Base-by-base conservation (phyloP, 2,888 invertebrate species). In the Heliconius sara region DNA sequence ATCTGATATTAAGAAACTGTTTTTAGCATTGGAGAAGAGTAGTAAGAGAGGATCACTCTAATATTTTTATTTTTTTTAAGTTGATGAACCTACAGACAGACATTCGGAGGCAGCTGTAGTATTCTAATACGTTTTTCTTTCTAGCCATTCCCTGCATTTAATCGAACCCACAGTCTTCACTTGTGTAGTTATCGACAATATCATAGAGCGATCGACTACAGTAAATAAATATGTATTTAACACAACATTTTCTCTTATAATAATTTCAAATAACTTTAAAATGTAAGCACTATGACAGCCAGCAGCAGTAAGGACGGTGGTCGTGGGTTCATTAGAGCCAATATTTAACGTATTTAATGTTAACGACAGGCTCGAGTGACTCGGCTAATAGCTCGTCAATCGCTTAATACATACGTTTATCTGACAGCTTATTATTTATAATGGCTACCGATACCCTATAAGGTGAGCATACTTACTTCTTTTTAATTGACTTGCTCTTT, bases 311-410 rank as follows among this genome's bases (percentile, higher is more conserved):
- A n/a, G 13, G 39, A 16, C n/a, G 16, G 25, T 70, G 7, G 43
- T 70, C 39, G 43, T 3, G 16, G n/a, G 68, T 70, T 70, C 68
- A 70, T 75, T 65, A 65, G 75, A 47, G 22, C 43, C 25, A 75
- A 75, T 75, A 75, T 75, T 75, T 75, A 74, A 75, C 22, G 7
- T 30, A 47, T 75, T 47, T 75, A 27, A 75, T 47, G 75, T 63
- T 34, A 43, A 60, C 63, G 63, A 74, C 19, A 30, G 72, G 4
- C 30, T 86, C 86, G 85, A 88, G 88, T 87, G 60, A 68, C 57
- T 39, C 30, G 22, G 34, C 74, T 74, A 79, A 79, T 79, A 71
- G 76, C 60, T 71, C 78, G 47, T 72, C 75, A 78, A 43, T 73
- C 74, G 25, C 57, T 76, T 34, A 76, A 79, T 67, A 79, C 72